phyloP scores from a whole-genome alignment of 2,797 vertebrate genomes.

The Ataeniobius toweri region DNA sequence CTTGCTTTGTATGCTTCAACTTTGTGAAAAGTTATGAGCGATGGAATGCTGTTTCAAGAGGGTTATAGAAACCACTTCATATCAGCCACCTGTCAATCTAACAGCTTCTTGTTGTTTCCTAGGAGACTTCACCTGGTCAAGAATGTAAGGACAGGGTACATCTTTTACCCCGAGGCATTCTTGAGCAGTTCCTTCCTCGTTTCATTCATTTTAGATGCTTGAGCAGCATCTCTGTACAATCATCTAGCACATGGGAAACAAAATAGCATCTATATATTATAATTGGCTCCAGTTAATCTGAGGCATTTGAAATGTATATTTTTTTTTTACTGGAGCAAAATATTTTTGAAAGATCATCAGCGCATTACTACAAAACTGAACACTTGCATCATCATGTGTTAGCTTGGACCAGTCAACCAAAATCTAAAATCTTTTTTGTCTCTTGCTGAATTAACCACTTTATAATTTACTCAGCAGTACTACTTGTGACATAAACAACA shows the following conservation, averaged over 20 bases:
- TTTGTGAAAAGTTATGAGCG: not conserved
- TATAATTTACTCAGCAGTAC: slow-evolving; percentile 29
- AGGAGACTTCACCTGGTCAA: slow-evolving; percentile 59
- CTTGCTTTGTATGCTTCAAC: not conserved
- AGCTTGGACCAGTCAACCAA: slow-evolving; percentile 23
- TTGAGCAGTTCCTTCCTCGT: slow-evolving; percentile 24
- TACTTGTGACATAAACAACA: slow-evolving; percentile 28
- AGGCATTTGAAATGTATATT: not conserved
- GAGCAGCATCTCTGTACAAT: slow-evolving; percentile 38
- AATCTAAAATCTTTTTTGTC: slow-evolving; percentile 38
- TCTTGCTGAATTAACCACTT: slow-evolving; percentile 46
- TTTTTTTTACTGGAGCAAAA: not conserved
- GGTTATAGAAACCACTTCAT: slow-evolving; percentile 31
- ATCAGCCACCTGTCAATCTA: slow-evolving; percentile 71
- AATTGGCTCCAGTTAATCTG: not conserved
- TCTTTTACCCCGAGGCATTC: slow-evolving; percentile 61
- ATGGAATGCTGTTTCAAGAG: slow-evolving; percentile 32
- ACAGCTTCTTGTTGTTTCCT: slow-evolving; percentile 41
- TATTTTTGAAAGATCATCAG: not conserved
- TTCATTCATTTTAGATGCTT: slow-evolving; percentile 32
- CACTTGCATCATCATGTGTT: slow-evolving; percentile 32
- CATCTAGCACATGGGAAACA: slow-evolving; percentile 1
- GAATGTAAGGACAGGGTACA: slow-evolving; percentile 55
- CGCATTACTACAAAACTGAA: not conserved
- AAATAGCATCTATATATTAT: not conserved